Conservation (phyloP, 2,888 invertebrate species). For the Caenorhabditis wallacei region DNA sequence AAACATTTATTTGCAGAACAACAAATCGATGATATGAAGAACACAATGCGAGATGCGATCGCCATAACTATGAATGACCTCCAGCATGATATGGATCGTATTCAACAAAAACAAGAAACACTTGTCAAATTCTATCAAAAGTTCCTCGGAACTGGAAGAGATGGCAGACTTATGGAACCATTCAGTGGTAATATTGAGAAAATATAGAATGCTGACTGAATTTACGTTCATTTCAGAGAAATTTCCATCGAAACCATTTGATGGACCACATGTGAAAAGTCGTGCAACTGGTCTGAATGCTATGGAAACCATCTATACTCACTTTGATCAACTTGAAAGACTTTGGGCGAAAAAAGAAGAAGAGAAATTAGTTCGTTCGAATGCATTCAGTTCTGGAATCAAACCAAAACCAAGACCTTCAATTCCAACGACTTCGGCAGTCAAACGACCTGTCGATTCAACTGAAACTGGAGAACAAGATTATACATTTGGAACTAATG, state of each 20-base stretch:
- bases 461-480: conserved; percentile 43
- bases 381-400: neutral
- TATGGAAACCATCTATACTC: conserved; percentile 2
- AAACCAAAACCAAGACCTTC: conserved; percentile 25
- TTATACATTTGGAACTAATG: conserved; percentile 60
- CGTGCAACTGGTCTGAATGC: conserved; percentile 1
- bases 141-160: conserved; percentile 32
- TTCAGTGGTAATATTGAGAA: conserved; percentile 39
- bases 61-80: conserved; percentile 56
- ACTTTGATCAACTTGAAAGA: conserved; percentile 41
- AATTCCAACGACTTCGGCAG: neutral
- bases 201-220: neutral
- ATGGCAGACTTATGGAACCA: conserved; percentile 43
- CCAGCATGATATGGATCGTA: conserved; percentile 49
- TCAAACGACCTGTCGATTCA: conserved; percentile 1
- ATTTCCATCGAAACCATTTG: conserved; percentile 38
- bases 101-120: conserved; percentile 34
- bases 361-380: neutral
- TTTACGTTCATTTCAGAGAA: conserved; percentile 1
- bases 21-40: conserved; percentile 52
- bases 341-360: conserved; percentile 6
- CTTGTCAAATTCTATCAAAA: conserved; percentile 42
- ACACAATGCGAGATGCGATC: conserved; percentile 54
- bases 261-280: conserved; percentile 19
- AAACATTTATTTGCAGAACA: conserved; percentile 60